A percentile compares a stretch with the other conserved stretches of the same genome.
These are phyloP conservation scores for Aspidiotus destructor DNA, from an alignment of 2,888 invertebrate genomes.

Conservation along the genomic window DNA sequence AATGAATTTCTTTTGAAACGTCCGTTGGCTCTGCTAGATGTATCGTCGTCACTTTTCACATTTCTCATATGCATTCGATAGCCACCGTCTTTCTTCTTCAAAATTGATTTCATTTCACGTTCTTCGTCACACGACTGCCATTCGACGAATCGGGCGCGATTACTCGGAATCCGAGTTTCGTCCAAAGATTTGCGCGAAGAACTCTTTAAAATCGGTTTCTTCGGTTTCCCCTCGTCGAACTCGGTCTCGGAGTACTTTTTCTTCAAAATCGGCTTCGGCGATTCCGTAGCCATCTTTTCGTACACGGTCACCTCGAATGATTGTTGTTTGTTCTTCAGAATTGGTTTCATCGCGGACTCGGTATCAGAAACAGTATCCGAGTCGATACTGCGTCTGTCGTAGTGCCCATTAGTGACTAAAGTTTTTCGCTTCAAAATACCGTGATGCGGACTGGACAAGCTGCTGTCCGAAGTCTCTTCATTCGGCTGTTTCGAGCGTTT, in stretches of 20 bases:
- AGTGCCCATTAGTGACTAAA: conserved; percentile 39
- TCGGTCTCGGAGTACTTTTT: conserved; percentile 52
- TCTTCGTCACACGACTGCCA: not conserved
- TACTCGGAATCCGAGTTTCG: not conserved
- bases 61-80: not conserved
- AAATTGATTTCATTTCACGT: conserved; percentile 21
- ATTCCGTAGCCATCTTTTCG: conserved; percentile 34
- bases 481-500: conserved; percentile 55
- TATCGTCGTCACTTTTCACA: conserved; percentile 28
- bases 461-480: conserved; percentile 43
- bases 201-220: conserved; percentile 64
- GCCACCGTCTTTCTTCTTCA: conserved; percentile 21
- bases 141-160: conserved; percentile 11
- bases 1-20: conserved; percentile 50
- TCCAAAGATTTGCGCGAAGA: conserved; percentile 42
- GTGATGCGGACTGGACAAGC: conserved; percentile 46
- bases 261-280: conserved; percentile 64
- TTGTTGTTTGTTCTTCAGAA: conserved; percentile 51
- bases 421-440: conserved; percentile 69
- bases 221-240: conserved; percentile 53
- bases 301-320: conserved; percentile 2
- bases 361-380: conserved; percentile 45
- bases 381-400: conserved; percentile 9
- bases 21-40: not conserved
- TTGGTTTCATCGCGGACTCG: conserved; percentile 62